Conservation (phyloP, 23 tunicate species). For the Diplosoma virens region DNA sequence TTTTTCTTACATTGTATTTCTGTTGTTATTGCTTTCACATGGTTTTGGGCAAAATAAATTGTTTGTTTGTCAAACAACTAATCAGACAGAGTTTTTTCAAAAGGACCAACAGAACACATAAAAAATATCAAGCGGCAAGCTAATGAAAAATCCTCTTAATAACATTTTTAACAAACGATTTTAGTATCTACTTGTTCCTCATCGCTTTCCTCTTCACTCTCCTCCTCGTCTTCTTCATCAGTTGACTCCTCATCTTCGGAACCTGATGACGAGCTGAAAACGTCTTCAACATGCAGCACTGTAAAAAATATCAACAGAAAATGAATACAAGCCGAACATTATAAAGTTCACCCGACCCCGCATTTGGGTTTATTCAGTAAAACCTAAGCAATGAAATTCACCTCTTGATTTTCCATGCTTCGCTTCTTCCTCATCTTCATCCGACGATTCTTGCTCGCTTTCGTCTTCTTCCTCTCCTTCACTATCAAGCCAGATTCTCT, state of each 20-base stretch:
- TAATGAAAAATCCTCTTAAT: not conserved
- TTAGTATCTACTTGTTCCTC: conserved; percentile 46
- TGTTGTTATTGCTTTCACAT: too few relatives aligned
- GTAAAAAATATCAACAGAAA: conserved; percentile 2
- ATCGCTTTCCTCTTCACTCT: conserved; percentile 51
- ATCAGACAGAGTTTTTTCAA: too few relatives aligned
- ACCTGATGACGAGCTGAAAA: conserved; percentile 69
- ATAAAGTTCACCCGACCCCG: too few relatives aligned
- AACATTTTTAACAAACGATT: not conserved
- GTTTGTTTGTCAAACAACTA: too few relatives aligned
- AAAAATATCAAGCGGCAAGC: too few relatives aligned
- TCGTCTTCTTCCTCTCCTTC: conserved; percentile 91
- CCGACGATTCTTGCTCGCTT: conserved; percentile 61
- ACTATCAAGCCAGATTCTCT: conserved; percentile 54
- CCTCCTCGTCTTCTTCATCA: conserved; percentile 61
- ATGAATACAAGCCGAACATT: not conserved
- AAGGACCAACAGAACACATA: too few relatives aligned
- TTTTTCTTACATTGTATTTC: too few relatives aligned
- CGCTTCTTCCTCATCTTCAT: conserved; percentile 31
- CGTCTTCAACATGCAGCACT: conserved; percentile 85
- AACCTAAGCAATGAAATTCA: too few relatives aligned
- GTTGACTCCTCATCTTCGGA: conserved; percentile 49
- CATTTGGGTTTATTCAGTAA: too few relatives aligned
- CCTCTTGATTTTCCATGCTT: conserved; percentile 23
- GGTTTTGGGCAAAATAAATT: too few relatives aligned